Base-by-base conservation (phyloP, 92 coral and sea anemone genomes). In the Anthopleura xanthogrammica region DNA sequence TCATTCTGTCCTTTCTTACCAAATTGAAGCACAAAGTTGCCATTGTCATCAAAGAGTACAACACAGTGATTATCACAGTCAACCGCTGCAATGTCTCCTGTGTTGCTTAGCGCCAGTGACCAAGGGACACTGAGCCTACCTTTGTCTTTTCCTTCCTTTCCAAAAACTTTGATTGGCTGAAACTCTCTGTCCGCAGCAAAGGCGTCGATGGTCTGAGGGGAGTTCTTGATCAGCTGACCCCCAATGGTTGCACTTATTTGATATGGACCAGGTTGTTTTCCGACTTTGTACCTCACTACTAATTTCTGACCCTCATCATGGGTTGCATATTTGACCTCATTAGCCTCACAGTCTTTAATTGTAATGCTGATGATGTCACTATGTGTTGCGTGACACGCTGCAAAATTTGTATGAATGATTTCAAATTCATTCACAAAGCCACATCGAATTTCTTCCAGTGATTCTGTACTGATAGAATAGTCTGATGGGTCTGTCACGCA, bases 401-500 rank as follows among this genome's bases (percentile, higher is more conserved):
- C 78, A 6, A 20, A 42, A 75, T 75, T 50, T 42, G 12, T 2
- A 42, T 50, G 42, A 42, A 75, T 10, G 42, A 75, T 75, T 75
- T 75, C 55, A 75, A 75, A 75, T 75, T 42, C 39, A 43, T 42
- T 75, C 55, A 75, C 52, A 75, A 50, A 75, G 20, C 78, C 78
- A 75, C 78, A 75, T 50, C 57, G 78, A 50, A 75, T 75, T 42
- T 42, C 52, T 1, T 75, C 55, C 23, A 42, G 19, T 3, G 52
- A 50, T 9, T 75, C 78, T 36, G 4, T 36, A 13, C 42, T 68
- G 23, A 75, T 42, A 75, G 78, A 19, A 75, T 50, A 75, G 55
- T 75, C 42, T 75, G 78, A 75, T 42, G 78, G 78, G 78, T 75
- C 78, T 75, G 57, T 75, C 78, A 75, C 78, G 39, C 78, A 16